Evolutionary conservation across 2,888 invertebrate genomes (phyloP).

Genomic region (Saturnia japonica): DNA sequence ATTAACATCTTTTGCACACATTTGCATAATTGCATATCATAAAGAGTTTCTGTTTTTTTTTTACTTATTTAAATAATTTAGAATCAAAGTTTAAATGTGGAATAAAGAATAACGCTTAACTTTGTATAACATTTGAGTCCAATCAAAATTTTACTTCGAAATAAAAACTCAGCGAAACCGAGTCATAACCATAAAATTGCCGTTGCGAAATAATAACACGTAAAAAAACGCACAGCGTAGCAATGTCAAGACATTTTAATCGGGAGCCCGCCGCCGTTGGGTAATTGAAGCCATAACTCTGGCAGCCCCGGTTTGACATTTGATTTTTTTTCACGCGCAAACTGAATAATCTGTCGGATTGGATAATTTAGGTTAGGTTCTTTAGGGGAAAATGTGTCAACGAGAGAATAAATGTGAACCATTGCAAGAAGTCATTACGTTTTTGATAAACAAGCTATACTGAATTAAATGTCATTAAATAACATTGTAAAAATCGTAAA

Average conservation of each 20-base stretch:
- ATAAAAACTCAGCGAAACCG: conserved; percentile 22
- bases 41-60: neutral
- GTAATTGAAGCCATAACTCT: conserved; percentile 80
- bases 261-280: conserved; percentile 55
- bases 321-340: conserved; percentile 68
- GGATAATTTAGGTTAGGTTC: conserved; percentile 60
- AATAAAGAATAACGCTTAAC: neutral
- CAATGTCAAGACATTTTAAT: conserved; percentile 77
- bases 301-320: conserved; percentile 79
- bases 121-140: conserved; percentile 15
- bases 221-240: conserved; percentile 56
- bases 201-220: conserved; percentile 44
- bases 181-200: conserved; percentile 47
- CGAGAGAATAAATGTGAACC: conserved; percentile 31
- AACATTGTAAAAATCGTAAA: neutral
- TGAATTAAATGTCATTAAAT: neutral
- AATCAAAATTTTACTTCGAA: conserved; percentile 20
- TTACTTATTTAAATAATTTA: neutral
- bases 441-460: neutral
- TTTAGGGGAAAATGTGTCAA: conserved; percentile 51
- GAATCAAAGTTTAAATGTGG: conserved; percentile 1
- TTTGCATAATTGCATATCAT: neutral
- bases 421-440: conserved; percentile 25
- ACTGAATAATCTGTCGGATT: conserved; percentile 62
- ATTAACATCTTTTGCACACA: neutral